These are phyloP conservation scores for Aporophyla lueneburgensis DNA, from an alignment of 2,888 invertebrate species.

Conservation along the genomic window DNA sequence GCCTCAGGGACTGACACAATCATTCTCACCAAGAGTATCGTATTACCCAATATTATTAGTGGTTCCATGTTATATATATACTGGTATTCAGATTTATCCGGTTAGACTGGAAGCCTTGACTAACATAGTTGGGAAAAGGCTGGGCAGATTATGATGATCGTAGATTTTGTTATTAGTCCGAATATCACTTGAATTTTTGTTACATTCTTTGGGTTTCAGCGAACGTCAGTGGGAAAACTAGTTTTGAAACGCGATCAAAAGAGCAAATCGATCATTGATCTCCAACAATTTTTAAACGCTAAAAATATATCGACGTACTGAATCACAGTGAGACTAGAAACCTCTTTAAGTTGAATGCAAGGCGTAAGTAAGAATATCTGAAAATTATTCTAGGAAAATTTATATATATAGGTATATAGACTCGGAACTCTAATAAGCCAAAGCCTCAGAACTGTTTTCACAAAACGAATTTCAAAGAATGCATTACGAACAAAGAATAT, in stretches of 20 bases:
- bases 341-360: background rate
- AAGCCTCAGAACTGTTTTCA: slow-evolving; percentile 14
- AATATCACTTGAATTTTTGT: background rate
- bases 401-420: too few species aligned
- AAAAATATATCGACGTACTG: background rate
- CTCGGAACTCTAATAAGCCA: background rate
- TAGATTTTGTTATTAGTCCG: background rate
- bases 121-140: too few species aligned
- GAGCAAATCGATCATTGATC: background rate
- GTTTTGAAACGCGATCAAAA: slow-evolving; percentile 1
- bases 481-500: slow-evolving; percentile 14
- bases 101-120: too few species aligned
- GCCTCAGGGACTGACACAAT: too few species aligned
- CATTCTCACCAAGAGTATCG: too few species aligned
- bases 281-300: slow-evolving; percentile 1
- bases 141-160: too few species aligned
- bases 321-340: background rate
- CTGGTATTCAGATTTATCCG: too few species aligned
- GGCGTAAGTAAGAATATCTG: background rate
- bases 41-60: too few species aligned
- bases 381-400: slow-evolving; percentile 10
- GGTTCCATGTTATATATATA: too few species aligned
- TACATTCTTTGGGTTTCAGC: background rate
- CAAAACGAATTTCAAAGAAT: slow-evolving; percentile 19
- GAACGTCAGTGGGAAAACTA: background rate